Percentiles rank a stretch among this genome's conserved stretches.
Conservation (phyloP, 2,888 invertebrate species). For the Nebria brevicollis region DNA sequence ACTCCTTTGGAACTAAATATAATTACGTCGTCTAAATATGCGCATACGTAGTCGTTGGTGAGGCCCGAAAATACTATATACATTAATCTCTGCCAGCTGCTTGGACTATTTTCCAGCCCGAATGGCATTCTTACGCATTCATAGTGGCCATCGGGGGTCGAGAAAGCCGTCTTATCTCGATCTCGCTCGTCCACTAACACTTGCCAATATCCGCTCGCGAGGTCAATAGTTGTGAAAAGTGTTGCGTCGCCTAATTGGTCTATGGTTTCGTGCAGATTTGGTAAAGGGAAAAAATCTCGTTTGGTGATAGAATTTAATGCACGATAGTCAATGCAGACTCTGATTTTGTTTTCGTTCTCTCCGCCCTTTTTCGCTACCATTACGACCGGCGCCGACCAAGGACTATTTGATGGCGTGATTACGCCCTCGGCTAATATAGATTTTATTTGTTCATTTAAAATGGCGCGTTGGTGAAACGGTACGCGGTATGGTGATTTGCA, state of each 20-base stretch:
- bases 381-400: constrained; percentile 57
- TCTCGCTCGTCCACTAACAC: constrained; percentile 54
- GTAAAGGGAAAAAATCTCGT: constrained; percentile 45
- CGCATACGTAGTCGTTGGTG: constrained; percentile 51
- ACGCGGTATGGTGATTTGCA: constrained; percentile 48
- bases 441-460: constrained; percentile 40
- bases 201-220: constrained; percentile 46
- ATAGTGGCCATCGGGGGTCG: constrained; percentile 53
- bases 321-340: constrained; percentile 54
- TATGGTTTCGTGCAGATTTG: constrained; percentile 54
- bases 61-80: constrained; percentile 52
- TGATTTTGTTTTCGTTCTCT: constrained; percentile 47
- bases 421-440: constrained; percentile 52
- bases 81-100: constrained; percentile 55
- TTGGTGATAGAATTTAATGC: constrained; percentile 54
- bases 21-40: constrained; percentile 51
- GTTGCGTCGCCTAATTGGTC: constrained; percentile 51
- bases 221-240: constrained; percentile 51
- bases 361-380: constrained; percentile 56
- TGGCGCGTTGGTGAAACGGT: constrained; percentile 26
- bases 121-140: constrained; percentile 55
- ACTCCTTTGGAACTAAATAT: constrained; percentile 49
- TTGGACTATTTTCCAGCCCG: constrained; percentile 54
- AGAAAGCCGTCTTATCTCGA: constrained; percentile 55
- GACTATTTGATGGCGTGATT: constrained; percentile 52